Conservation (phyloP, 2,797 vertebrate genomes). For the Anableps anableps region DNA sequence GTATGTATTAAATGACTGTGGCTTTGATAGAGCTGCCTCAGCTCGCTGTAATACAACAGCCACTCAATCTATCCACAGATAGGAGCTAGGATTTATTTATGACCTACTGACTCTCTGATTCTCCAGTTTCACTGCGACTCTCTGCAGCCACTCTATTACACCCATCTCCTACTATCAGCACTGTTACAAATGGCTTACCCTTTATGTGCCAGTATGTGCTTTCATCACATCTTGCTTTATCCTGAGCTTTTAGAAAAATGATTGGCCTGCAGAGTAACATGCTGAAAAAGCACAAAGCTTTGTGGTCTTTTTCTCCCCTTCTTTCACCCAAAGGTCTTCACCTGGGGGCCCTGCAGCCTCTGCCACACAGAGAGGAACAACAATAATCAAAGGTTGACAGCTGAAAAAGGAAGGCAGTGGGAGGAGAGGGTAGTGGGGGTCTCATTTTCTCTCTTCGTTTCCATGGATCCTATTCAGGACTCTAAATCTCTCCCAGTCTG, state of each 20-base stretch:
- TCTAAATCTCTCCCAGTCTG: slow-evolving; percentile 54
- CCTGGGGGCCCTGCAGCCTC: slow-evolving; percentile 40
- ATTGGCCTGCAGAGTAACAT: neutral
- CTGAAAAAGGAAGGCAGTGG: slow-evolving; percentile 33
- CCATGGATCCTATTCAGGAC: slow-evolving; percentile 28
- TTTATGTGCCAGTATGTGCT: slow-evolving; percentile 12
- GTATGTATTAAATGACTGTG: neutral
- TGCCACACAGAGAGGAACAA: slow-evolving; percentile 33
- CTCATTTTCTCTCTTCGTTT: slow-evolving; percentile 45
- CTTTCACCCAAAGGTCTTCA: slow-evolving; percentile 42
- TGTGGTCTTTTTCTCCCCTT: slow-evolving; percentile 6
- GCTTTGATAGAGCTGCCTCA: slow-evolving; percentile 8
- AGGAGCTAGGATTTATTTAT: slow-evolving; percentile 54
- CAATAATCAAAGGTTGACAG: slow-evolving; percentile 62
- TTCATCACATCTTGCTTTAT: slow-evolving; percentile 8
- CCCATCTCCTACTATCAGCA: slow-evolving; percentile 41
- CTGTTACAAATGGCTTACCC: neutral
- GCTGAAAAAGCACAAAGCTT: slow-evolving; percentile 5
- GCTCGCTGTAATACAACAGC: slow-evolving; percentile 17
- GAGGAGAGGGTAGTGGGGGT: slow-evolving; percentile 27
- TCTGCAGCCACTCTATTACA: slow-evolving; percentile 34
- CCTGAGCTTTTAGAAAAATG: neutral
- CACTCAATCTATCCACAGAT: slow-evolving; percentile 38
- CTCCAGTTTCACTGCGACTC: slow-evolving; percentile 45
- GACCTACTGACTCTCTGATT: slow-evolving; percentile 63